Evolutionary conservation across 1,140 invertebrate genomes (phyloP), one percentile per base, ranked within the genome.

Genomic region (Drosophila elegans): DNA sequence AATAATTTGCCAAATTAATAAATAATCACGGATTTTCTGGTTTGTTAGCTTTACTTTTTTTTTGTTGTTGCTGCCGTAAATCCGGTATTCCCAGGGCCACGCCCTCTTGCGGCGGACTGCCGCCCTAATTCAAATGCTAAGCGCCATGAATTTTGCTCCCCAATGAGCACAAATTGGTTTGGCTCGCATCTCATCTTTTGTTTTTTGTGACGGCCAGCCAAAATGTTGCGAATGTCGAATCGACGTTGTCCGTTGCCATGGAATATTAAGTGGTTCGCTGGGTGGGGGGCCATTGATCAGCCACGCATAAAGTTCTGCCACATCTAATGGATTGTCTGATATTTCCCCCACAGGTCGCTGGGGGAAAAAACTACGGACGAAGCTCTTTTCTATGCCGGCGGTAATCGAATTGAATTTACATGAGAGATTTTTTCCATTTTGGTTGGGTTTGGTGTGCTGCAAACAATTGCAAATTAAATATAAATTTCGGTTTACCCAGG

Each of bases 1-100:
- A 85, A 86, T 86, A 86, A 86, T 86, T 86, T 86, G 81, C 82
- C 82, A 86, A 86, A 86, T 86, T 86, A 86, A 80, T 81, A 86
- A 86, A 86, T 86, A 86, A 86, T 86, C 82, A 86, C 82, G 82
- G 82, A 86, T 81, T 86, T 81, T 85, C 74, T 78, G 82, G 74
- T 78, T 86, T 86, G 82, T 78, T 86, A 79, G 71, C 72, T 79
- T 71, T 72, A 64, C 55, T 49, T 77, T 78, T 64, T 64, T 61
- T 63, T 57, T 46, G 60, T 39, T 32, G n/a, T 34, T 38, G 16
- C 16, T n/a, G 41, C 39, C 27, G n/a, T 42, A 45, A 34, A 44
- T 48, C 54, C 13, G 13, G 53, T 51, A 34, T 6, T 34, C 48
- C 29, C 48, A 13, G 3, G n/a, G 0, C 13, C 39, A n/a, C 29